Base-by-base conservation (phyloP, 1,140 invertebrate genomes). In the Dermatophagoides farinae region DNA sequence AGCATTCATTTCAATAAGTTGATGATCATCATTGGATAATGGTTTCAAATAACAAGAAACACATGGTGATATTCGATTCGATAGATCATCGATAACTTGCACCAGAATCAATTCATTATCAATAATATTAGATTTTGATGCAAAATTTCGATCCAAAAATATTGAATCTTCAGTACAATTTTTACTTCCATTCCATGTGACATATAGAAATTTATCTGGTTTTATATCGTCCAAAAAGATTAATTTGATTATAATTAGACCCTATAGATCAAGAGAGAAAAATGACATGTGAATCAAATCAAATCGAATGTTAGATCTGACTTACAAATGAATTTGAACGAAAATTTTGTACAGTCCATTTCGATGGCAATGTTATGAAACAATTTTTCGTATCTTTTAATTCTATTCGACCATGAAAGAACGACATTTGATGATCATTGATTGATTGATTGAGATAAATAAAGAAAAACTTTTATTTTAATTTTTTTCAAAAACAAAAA, bases 1-100 rank as follows among this genome's bases (percentile, higher is more conserved):
- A 9, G 61, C 44, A 50, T 62, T 62, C 1, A 49, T 22, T n/a
- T 40, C 2, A 11, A 62, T 22, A n/a, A 75, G 76, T 69, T 79
- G 76, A 71, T 75, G 77, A 65, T 80, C 78, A 62, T 75, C 69
- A 23, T 64, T 43, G n/a, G 69, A 74, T 39, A 70, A 57, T 6
- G 78, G 77, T 41, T 71, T 69, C 5, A 60, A 18, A 43, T 43
- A 6, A 11, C 16, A 43, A n/a, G 11, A 16, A 14, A 11, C 37
- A 43, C 59, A 60, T 20, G 14, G 4, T 18, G 23, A 16, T 16
- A 55, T 18, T 23, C 25, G 14, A 20, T 12, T 50, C 8, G 20
- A 9, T 44, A 40, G 12, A 14, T 55, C 53, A 44, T 20, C n/a
- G 20, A 39, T 23, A 2, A 23, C 6, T 44, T 55, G 53, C 23